Evolutionary conservation across 2,888 invertebrate species (phyloP), one percentile per base, ranked within the genome.

Genomic region (Allolobophora icterica): DNA sequence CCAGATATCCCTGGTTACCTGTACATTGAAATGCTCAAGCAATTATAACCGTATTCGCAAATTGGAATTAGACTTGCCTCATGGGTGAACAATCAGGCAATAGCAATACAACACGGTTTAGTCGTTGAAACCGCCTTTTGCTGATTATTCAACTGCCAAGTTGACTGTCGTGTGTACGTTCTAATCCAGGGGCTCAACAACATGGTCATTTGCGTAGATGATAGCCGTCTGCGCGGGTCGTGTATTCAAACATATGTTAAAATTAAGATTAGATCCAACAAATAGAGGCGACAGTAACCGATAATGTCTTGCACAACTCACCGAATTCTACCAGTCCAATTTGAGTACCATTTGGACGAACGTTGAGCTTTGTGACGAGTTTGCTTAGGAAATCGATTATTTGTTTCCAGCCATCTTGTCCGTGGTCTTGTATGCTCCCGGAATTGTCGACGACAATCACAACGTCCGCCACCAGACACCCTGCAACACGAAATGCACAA

Each of bases 361-460:
- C 45, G 17, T n/a, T 0, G 84, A 90, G 21, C 45, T 21, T 35
- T 30, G 4, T 4, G 0, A 90, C 90, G 40, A 90, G 90, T 0
- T 15, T 19, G 0, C 17, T 19, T 19, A 90, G 19, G 84, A 90
- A 90, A 38, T 84, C 34, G 42, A 87, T 35, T 13, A 35, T 21
- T 21, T 84, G 84, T 6, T 30, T 2, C 90, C 90, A 90, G 87
- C 87, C 87, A n/a, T 87, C n/a, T 15, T 17, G 13, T 42, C 42
- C 45, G 1, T 5, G 15, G 2, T 0, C 21, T 35, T 90, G 15
- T 11, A 90, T 90, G 84, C 90, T 90, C n/a, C 90, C 90, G 2
- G 90, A 90, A 84, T 90, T 90, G 42, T 90, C 90, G 0, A 90
- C 52, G 21, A 83, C 38, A n/a, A 90, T 13, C 84, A 40, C 90